Evolutionary conservation across 30 jellyfish, hydroid and myxozoan genomes (phyloP).

Genomic region (Pelagia noctiluca): DNA sequence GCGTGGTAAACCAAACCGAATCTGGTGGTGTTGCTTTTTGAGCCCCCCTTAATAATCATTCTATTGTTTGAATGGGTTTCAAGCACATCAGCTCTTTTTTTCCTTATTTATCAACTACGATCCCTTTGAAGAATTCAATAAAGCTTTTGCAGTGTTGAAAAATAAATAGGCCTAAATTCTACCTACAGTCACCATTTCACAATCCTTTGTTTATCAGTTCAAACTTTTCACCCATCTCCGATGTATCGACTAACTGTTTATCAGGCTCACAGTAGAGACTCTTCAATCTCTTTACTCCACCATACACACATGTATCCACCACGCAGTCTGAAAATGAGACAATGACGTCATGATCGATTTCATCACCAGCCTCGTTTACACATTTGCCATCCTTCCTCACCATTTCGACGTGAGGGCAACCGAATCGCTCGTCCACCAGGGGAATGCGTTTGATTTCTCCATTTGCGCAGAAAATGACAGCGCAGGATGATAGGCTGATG

Average conservation of each 20-base stretch:
- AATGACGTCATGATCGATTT: constrained; percentile 28
- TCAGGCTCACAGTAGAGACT: constrained; percentile 28
- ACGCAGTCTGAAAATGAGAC: constrained; percentile 19
- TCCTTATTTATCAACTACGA: too few species aligned
- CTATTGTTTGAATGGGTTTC: too few species aligned
- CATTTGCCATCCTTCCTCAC: constrained; percentile 47
- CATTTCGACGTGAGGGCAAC: constrained; percentile 52
- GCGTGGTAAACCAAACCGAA: too few species aligned
- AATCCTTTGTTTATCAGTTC: constrained; percentile 8
- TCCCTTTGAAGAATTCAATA: too few species aligned
- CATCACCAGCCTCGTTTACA: constrained; percentile 44
- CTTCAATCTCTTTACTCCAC: constrained; percentile 19
- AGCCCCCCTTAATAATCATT: too few species aligned
- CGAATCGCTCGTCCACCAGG: constrained; percentile 31
- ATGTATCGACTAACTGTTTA: constrained; percentile 12
- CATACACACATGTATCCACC: constrained; percentile 34
- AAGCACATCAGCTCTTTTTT: too few species aligned
- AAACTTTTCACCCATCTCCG: not conserved
- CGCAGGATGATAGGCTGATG: constrained; percentile 27
- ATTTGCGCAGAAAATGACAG: constrained; percentile 34
- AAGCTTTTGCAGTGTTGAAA: too few species aligned
- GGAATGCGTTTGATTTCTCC: constrained; percentile 22
- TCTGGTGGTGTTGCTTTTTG: too few species aligned
- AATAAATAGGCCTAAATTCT: too few species aligned
- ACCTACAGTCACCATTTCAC: too few species aligned